Percentiles rank a stretch among this genome's conserved stretches.
These are phyloP conservation scores for Grantiella picta DNA, from an alignment of 2,113 vertebrate species.

Conservation along the genomic window DNA sequence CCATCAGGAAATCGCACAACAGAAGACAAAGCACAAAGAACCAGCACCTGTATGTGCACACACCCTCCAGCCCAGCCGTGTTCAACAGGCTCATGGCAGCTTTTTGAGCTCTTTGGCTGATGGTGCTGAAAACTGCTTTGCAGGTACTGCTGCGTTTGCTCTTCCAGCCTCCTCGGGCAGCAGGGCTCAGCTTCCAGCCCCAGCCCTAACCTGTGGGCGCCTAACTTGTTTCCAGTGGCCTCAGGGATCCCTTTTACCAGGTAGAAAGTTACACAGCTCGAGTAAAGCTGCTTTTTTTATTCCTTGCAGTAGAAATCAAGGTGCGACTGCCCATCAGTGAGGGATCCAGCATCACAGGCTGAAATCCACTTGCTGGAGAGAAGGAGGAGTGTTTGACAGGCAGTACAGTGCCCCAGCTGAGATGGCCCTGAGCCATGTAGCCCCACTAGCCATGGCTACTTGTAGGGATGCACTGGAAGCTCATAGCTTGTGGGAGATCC, in stretches of 20 bases:
- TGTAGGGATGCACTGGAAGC: neutral
- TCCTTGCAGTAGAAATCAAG: neutral
- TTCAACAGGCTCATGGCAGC: neutral
- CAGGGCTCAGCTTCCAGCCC: neutral
- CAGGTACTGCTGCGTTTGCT: neutral
- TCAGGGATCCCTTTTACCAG: neutral
- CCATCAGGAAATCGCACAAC: accelerated
- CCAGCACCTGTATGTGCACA: accelerated
- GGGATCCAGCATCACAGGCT: neutral
- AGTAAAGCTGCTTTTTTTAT: neutral
- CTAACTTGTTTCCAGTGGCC: neutral
- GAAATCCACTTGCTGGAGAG: neutral
- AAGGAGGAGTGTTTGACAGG: neutral
- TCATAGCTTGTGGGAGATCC: neutral
- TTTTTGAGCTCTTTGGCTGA: neutral
- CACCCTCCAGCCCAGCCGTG: neutral
- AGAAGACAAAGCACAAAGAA: neutral
- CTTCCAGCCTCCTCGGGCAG: neutral
- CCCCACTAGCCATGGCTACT: neutral
- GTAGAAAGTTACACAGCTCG: neutral
- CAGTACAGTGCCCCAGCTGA: neutral
- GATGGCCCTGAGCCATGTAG: neutral
- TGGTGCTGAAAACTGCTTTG: neutral
- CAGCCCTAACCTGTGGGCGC: neutral
- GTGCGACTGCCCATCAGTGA: neutral